These are phyloP conservation scores for Andrena praecox DNA, from an alignment of 2,888 invertebrate genomes.

Conservation along the genomic window DNA sequence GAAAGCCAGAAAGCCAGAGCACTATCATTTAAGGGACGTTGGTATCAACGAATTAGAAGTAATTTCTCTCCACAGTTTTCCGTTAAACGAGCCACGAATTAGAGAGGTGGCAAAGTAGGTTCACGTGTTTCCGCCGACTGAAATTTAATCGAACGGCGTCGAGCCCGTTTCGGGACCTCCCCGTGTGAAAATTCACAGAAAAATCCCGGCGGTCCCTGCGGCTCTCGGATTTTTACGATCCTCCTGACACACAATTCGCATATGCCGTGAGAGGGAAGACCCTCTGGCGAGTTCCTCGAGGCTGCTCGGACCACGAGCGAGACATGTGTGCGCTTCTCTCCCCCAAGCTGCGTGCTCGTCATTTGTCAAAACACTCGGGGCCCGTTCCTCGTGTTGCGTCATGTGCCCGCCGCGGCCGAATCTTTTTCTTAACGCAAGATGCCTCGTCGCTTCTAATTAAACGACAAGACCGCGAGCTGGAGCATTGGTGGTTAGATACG, in stretches of 20 bases:
- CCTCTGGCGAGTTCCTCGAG: conserved; percentile 58
- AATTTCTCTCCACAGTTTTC: conserved; percentile 21
- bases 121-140: conserved; percentile 41
- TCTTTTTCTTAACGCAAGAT: conserved; percentile 28
- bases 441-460: conserved; percentile 38
- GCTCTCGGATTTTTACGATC: conserved; percentile 49
- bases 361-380: conserved; percentile 59
- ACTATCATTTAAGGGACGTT: not conserved
- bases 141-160: conserved; percentile 43
- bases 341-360: conserved; percentile 48
- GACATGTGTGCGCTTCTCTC: conserved; percentile 71
- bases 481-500: not conserved
- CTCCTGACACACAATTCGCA: conserved; percentile 66
- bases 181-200: conserved; percentile 58
- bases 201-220: conserved; percentile 35
- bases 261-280: conserved; percentile 50
- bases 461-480: not conserved
- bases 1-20: not conserved
- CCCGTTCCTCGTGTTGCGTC: conserved; percentile 36
- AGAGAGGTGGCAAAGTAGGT: conserved; percentile 42
- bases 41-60: not conserved
- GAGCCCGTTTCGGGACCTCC: not conserved
- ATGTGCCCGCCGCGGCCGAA: conserved; percentile 29
- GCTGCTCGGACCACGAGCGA: conserved; percentile 48
- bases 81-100: conserved; percentile 15